Percentiles rank a stretch among this genome's conserved stretches.
These are phyloP conservation scores for Spatulosminthurus flaviceps DNA, from an alignment of 2,888 invertebrate species.

Conservation along the genomic window DNA sequence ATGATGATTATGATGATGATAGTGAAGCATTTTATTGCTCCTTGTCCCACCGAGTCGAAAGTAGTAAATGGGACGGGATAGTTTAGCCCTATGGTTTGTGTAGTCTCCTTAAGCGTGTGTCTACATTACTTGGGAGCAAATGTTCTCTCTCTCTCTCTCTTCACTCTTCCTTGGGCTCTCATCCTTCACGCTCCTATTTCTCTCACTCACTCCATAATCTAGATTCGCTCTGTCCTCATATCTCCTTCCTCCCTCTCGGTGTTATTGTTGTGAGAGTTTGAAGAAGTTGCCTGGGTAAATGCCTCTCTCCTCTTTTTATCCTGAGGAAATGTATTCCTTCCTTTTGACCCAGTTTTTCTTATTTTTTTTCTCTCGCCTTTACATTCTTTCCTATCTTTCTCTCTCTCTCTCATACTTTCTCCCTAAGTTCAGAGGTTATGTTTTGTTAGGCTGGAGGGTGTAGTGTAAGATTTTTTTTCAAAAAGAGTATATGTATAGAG, in stretches of 20 bases:
- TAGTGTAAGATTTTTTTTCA: no score
- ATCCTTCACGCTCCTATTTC: no score
- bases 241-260: no score
- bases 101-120: no score
- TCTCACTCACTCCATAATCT: no score
- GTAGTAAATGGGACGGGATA: no score
- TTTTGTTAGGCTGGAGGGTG: no score
- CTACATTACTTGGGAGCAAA: background rate
- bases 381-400: background rate
- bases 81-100: no score
- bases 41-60: background rate
- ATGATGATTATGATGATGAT: conserved; percentile 38
- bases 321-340: background rate
- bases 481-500: no score
- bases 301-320: background rate
- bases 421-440: no score
- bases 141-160: background rate
- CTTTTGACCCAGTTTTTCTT: no score
- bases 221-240: background rate
- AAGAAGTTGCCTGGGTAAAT: background rate
- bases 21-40: conserved; percentile 30
- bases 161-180: background rate
- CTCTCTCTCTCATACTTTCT: conserved; percentile 3
- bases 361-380: background rate
- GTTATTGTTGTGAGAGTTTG: background rate